A percentile compares a stretch with the other conserved stretches of the same genome.
phyloP scores from a whole-genome alignment of 2,797 vertebrate genomes.

The Sebastes trivittatus region DNA sequence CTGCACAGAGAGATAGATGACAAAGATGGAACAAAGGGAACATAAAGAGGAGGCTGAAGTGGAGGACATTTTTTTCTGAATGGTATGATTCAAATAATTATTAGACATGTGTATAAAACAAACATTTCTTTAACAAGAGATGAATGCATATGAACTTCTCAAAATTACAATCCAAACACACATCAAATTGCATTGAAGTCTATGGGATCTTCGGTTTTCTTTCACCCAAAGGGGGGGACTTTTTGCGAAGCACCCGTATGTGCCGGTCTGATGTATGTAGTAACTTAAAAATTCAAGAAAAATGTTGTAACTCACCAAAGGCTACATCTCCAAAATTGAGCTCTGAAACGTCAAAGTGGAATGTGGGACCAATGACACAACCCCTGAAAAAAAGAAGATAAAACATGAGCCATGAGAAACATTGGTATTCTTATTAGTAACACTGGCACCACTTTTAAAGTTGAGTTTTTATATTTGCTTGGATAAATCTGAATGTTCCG shows the following conservation, averaged over 20 bases:
- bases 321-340: slow-evolving; percentile 88
- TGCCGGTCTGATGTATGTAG: no score
- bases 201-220: no score
- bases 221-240: no score
- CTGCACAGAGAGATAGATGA: slow-evolving; percentile 63
- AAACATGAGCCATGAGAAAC: not conserved
- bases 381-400: slow-evolving; percentile 79
- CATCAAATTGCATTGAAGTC: no score
- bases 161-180: no score
- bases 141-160: no score
- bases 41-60: not conserved
- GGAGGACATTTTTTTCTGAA: not conserved
- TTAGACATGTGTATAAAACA: no score
- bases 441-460: not conserved
- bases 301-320: slow-evolving; percentile 83
- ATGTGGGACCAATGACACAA: slow-evolving; percentile 86
- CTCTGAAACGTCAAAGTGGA: slow-evolving; percentile 84
- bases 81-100: not conserved
- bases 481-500: not conserved
- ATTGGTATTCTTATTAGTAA: not conserved
- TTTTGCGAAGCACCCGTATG: no score
- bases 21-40: not conserved
- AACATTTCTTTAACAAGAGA: no score
- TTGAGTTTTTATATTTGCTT: not conserved
- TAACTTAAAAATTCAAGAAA: not conserved